These are phyloP conservation scores for Hoplodrina ambigua DNA, from an alignment of 2,888 invertebrate genomes.

Conservation along the genomic window DNA sequence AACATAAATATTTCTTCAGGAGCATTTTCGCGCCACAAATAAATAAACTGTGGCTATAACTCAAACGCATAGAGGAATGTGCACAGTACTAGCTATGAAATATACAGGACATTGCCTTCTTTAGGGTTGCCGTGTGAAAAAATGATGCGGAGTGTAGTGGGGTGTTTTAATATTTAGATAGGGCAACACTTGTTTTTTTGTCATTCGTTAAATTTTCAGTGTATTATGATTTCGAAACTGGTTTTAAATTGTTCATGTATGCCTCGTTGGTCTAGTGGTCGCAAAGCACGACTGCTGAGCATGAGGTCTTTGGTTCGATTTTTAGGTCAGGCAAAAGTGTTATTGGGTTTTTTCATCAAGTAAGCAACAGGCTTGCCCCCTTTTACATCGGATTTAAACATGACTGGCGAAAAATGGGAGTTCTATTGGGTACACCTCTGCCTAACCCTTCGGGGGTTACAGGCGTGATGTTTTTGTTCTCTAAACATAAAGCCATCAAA, in stretches of 20 bases:
- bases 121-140: slow-evolving; percentile 45
- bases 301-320: too few relatives aligned
- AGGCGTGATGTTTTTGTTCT: neutral
- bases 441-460: too few relatives aligned
- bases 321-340: too few relatives aligned
- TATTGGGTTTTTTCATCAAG: too few relatives aligned
- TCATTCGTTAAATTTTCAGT: neutral
- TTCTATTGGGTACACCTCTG: too few relatives aligned
- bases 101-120: slow-evolving; percentile 33
- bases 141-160: slow-evolving; percentile 2
- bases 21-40: slow-evolving; percentile 48
- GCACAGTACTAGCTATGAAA: slow-evolving; percentile 45
- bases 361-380: neutral
- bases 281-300: too few relatives aligned
- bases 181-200: slow-evolving; percentile 19
- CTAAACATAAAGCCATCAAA: slow-evolving; percentile 16
- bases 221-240: too few relatives aligned
- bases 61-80: slow-evolving; percentile 48
- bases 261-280: too few relatives aligned
- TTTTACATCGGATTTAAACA: too few relatives aligned
- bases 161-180: slow-evolving; percentile 18
- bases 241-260: too few relatives aligned
- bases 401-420: too few relatives aligned
- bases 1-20: slow-evolving; percentile 55
- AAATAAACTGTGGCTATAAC: slow-evolving; percentile 58